These are phyloP conservation scores for Nasua narica DNA, from an alignment of 2,797 vertebrate species.

Conservation along the genomic window DNA sequence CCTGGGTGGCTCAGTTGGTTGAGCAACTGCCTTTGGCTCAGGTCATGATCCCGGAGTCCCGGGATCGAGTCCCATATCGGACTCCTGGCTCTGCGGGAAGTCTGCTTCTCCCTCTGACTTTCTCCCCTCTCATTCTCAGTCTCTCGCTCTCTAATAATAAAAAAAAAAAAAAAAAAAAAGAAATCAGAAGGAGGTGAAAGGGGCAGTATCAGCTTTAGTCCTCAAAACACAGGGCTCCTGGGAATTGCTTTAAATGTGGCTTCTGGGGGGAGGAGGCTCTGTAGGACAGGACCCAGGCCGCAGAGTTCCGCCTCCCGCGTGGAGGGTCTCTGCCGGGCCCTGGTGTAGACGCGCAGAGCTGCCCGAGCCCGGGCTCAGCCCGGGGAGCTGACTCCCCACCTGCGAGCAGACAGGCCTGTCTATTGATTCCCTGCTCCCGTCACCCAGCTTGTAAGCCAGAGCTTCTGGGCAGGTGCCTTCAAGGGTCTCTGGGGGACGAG, in stretches of 20 bases:
- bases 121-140: too few species aligned
- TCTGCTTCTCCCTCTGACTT: too few species aligned
- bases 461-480: background rate
- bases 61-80: too few species aligned
- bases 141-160: too few species aligned
- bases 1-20: too few species aligned
- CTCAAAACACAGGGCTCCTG: background rate
- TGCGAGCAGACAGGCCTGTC: background rate
- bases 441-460: rapidly evolving
- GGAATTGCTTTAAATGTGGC: background rate
- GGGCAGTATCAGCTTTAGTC: background rate
- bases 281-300: too few species aligned
- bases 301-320: rapidly evolving
- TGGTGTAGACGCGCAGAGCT: background rate
- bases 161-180: too few species aligned
- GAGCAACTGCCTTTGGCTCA: too few species aligned
- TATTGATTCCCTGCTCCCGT: background rate
- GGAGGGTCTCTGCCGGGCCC: background rate
- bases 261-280: background rate
- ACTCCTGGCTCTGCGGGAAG: too few species aligned
- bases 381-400: background rate
- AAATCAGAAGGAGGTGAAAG: background rate
- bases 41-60: too few species aligned
- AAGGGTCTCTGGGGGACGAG: background rate
- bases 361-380: background rate